Conservation (phyloP, 2,888 invertebrate species). For the Callosobruchus maculatus region DNA sequence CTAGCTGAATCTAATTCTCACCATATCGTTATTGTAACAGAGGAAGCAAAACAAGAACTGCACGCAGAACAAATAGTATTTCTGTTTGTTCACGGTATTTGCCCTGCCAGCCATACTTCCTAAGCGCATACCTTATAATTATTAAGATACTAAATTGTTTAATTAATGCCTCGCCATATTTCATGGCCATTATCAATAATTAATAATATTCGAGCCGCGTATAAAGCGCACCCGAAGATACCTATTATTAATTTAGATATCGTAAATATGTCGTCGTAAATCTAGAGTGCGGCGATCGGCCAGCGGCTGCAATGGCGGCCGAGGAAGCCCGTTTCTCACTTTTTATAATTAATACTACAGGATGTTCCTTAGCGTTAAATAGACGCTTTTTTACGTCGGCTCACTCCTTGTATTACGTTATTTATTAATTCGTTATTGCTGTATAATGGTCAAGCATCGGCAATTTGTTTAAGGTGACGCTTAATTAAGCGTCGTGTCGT, state of each 20-base stretch:
- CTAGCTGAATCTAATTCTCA: no score
- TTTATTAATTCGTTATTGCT: background rate
- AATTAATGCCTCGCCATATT: background rate
- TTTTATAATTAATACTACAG: background rate
- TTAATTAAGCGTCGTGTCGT: background rate
- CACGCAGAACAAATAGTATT: background rate
- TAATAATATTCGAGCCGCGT: background rate
- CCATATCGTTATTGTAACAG: no score
- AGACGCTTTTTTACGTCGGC: background rate
- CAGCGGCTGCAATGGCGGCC: background rate
- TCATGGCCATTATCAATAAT: background rate
- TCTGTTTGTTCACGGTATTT: background rate
- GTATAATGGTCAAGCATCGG: background rate
- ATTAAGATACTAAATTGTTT: background rate
- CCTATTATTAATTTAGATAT: slow-evolving; percentile 23
- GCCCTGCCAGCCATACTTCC: background rate
- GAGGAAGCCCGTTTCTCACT: background rate
- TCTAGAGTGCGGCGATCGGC: slow-evolving; percentile 4
- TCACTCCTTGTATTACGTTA: background rate
- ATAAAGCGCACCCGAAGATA: background rate
- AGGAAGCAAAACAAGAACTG: no score
- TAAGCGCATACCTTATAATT: background rate
- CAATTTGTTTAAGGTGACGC: background rate
- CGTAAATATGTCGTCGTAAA: slow-evolving; percentile 24
- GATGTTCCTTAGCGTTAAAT: background rate